Conservation (phyloP, 2,113 vertebrate species). For the Albula goreensis region DNA sequence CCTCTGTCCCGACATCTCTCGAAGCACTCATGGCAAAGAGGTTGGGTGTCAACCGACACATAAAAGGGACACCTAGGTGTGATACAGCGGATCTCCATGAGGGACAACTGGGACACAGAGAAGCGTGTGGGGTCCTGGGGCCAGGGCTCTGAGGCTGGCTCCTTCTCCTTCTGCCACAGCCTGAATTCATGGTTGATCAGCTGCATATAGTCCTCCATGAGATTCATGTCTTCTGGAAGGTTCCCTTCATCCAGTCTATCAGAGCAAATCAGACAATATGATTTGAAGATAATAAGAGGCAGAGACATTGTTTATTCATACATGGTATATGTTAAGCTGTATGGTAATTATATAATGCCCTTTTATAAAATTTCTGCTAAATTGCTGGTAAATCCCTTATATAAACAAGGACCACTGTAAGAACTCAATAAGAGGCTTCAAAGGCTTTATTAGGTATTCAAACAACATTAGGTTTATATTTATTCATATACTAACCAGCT, state of each 20-base stretch:
- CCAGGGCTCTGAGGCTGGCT: slow-evolving; percentile 71
- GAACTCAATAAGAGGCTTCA: no score
- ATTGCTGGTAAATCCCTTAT: no score
- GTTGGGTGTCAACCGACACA: slow-evolving; percentile 93
- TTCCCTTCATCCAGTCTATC: slow-evolving; percentile 91
- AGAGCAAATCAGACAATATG: neutral
- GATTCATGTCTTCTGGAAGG: slow-evolving; percentile 92
- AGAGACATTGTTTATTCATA: neutral
- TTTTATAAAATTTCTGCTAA: no score
- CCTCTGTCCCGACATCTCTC: slow-evolving; percentile 65
- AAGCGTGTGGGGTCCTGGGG: slow-evolving; percentile 75
- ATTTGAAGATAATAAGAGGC: neutral
- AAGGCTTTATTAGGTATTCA: no score
- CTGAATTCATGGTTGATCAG: slow-evolving; percentile 95
- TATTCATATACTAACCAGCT: no score
- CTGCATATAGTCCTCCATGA: slow-evolving; percentile 95
- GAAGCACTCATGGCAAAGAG: slow-evolving; percentile 94
- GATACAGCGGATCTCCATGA: slow-evolving; percentile 92
- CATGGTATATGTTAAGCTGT: no score
- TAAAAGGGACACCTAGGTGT: slow-evolving; percentile 92
- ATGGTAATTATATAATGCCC: no score
- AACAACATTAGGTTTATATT: no score
- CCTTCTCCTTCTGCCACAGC: slow-evolving; percentile 89
- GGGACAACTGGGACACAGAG: slow-evolving; percentile 88
- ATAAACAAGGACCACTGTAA: no score